Evolutionary conservation across 1,140 invertebrate species (phyloP), one percentile per base, ranked within the genome.

Genomic region (Eriosoma lanigerum): DNA sequence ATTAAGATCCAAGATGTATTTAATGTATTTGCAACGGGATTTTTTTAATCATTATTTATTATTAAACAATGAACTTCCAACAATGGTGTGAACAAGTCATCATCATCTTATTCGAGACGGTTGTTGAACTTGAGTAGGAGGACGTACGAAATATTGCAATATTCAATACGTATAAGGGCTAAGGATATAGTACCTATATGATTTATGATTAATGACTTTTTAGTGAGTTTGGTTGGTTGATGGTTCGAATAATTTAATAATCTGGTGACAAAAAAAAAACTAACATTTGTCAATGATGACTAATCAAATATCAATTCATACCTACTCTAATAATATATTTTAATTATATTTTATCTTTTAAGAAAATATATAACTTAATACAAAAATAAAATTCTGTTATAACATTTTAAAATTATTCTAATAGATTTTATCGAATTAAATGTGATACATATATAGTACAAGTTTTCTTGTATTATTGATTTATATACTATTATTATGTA

Each of bases 41-140:
- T 72, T 66, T 68, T 46, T 56, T 56, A 8, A 58, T 76, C 72
- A 9, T 76, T 58, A 76, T 76, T 50, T 78, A 78, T 76, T 17
- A 78, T 58, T 62, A 62, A 46, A 78, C 75, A 78, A 78, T 78
- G 75, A 62, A 60, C 32, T 21, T 78, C 24, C 56, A 78, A 78
- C 72, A 75, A 75, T 58, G 56, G 75, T 60, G 56, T 38, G 38
- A 78, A 78, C 72, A 13, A 78, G 56, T 76, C 73, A 76, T 76
- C 73, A 58, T 54, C 72, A 26, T 29, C 38, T 17, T 21, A 60
- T 78, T 76, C 54, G 75, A 62, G 56, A 78, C 75, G 75, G 75
- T 78, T 78, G 75, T 78, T 78, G 75, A 78, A 78, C 75, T 58
- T 78, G 75, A 78, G 75, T 78, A 78, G 75, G 75, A 60, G 75